These are phyloP conservation scores for Melikaiella ostensackeni DNA, from an alignment of 2,888 invertebrate genomes.

Conservation along the genomic window DNA sequence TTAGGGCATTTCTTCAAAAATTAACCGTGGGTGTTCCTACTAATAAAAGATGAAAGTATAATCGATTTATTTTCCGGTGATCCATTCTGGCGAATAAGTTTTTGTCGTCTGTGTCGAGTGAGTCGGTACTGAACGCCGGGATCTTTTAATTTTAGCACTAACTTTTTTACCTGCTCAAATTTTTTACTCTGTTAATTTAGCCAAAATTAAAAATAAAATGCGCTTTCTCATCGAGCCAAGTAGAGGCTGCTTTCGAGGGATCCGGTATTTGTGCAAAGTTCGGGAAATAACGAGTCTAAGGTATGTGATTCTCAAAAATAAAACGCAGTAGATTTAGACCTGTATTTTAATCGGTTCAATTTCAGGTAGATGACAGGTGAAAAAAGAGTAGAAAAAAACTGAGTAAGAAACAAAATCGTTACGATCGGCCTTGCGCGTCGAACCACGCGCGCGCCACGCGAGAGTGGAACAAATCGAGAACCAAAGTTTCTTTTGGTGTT, in stretches of 20 bases:
- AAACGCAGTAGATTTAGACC: neutral
- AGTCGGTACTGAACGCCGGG: neutral
- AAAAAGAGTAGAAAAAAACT: neutral
- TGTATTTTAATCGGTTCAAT: neutral
- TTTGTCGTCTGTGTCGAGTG: neutral
- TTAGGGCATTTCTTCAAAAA: neutral
- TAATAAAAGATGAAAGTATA: neutral
- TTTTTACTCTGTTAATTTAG: neutral
- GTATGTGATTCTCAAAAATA: neutral
- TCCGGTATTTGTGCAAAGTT: neutral
- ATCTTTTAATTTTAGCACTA: neutral
- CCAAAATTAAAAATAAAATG: neutral
- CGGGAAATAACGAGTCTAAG: neutral
- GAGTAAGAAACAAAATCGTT: neutral
- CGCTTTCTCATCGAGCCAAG: neutral
- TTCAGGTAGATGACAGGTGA: neutral
- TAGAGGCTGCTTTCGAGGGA: neutral
- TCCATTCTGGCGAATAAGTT: neutral
- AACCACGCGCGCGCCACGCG: neutral
- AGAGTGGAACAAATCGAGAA: neutral
- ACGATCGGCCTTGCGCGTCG: slow-evolving; percentile 7
- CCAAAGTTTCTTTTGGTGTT: neutral
- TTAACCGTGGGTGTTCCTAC: neutral
- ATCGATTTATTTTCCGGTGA: neutral
- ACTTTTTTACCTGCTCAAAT: too few species aligned